These are phyloP conservation scores for Protosalanx chinensis DNA, from an alignment of 2,797 vertebrate species.

Conservation along the genomic window DNA sequence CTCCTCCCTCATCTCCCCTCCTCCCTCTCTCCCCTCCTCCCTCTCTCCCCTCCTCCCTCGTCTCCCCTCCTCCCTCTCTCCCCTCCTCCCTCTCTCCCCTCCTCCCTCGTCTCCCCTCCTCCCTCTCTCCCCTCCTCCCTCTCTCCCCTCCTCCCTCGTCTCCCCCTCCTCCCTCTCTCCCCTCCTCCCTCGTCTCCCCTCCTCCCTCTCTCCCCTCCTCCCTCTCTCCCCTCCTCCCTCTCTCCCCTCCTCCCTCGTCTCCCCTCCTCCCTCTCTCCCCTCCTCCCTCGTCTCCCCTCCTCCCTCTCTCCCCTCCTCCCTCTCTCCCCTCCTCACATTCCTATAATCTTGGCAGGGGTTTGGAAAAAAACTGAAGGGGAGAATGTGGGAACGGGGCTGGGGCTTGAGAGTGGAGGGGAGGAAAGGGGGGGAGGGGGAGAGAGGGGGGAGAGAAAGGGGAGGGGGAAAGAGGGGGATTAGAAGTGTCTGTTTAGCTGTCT, in stretches of 20 bases:
- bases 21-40: conserved; percentile 6
- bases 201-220: neutral
- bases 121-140: neutral
- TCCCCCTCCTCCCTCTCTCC: conserved; percentile 19
- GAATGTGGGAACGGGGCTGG: neutral
- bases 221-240: neutral
- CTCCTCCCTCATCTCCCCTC: conserved; percentile 7
- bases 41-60: conserved; percentile 13
- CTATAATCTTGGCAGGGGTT: conserved; percentile 55
- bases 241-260: conserved; percentile 7
- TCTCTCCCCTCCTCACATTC: conserved; percentile 9
- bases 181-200: neutral
- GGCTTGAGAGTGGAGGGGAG: conserved; percentile 7
- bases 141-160: too few relatives aligned
- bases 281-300: too few relatives aligned
- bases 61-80: conserved; percentile 2
- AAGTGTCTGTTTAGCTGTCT: neutral
- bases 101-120: conserved; percentile 1
- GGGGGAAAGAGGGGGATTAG: conserved; percentile 22
- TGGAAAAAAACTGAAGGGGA: conserved; percentile 44
- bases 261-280: neutral
- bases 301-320: conserved; percentile 15
- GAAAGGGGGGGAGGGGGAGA: neutral
- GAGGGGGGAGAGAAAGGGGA: conserved; percentile 1
- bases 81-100: neutral